Percentiles rank a stretch among this genome's conserved stretches.
These are phyloP conservation scores for Amia ocellicauda DNA, from an alignment of 2,113 vertebrate species.

Conservation along the genomic window DNA sequence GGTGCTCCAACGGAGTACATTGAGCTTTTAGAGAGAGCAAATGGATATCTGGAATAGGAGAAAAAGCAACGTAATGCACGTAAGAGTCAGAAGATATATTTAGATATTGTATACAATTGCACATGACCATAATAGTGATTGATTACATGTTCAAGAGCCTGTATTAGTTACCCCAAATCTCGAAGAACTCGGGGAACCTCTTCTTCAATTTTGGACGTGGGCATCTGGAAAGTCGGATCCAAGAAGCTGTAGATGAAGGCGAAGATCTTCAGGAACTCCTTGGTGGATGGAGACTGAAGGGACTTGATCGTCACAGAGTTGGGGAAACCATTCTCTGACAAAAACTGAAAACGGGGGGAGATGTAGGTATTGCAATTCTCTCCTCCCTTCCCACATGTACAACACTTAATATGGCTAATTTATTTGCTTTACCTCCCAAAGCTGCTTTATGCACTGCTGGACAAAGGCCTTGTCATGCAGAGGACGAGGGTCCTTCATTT, in stretches of 20 bases:
- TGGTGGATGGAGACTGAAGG: slow-evolving; percentile 87
- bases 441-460: slow-evolving; percentile 88
- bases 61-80: neutral
- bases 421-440: slow-evolving; percentile 76
- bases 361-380: neutral
- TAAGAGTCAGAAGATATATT: no score
- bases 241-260: slow-evolving; percentile 83
- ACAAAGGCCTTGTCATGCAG: slow-evolving; percentile 90
- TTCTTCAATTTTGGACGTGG: slow-evolving; percentile 88
- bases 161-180: slow-evolving; percentile 74
- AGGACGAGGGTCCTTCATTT: slow-evolving; percentile 89
- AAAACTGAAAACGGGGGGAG: slow-evolving; percentile 66
- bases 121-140: neutral
- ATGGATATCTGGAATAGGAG: slow-evolving; percentile 77
- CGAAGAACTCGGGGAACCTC: slow-evolving; percentile 87
- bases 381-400: no score
- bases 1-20: slow-evolving; percentile 96
- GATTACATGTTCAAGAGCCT: neutral
- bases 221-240: slow-evolving; percentile 81
- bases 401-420: no score
- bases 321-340: slow-evolving; percentile 76
- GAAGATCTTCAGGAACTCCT: slow-evolving; percentile 93
- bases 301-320: slow-evolving; percentile 78
- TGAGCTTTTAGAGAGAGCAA: slow-evolving; percentile 87
- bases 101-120: no score